Conservation (phyloP, 2,113 vertebrate species). For the Eubucco bourcierii region DNA sequence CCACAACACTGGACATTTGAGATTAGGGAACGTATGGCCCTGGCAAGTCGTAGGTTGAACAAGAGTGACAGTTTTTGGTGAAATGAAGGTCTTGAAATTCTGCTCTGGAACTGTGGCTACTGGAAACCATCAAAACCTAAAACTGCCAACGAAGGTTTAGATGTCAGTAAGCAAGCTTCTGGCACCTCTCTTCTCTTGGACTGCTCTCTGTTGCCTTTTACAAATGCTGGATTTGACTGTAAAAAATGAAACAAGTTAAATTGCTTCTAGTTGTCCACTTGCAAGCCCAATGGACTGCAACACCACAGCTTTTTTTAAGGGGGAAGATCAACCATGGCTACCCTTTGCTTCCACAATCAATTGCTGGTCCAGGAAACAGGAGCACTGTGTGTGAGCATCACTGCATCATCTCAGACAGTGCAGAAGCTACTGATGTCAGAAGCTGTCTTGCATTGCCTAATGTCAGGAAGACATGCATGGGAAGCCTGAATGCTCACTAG, state of each 20-base stretch:
- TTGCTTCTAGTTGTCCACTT: not conserved
- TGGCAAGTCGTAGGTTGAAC: not conserved
- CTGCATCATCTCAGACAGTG: not conserved
- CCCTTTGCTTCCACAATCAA: not conserved
- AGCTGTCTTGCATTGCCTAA: not conserved
- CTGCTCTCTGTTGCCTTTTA: not conserved
- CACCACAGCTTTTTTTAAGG: no score
- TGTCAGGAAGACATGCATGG: not conserved
- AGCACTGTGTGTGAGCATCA: accelerated
- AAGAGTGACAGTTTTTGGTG: not conserved
- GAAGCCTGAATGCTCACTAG: not conserved
- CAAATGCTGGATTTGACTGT: not conserved
- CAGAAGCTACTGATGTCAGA: not conserved
- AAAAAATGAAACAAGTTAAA: not conserved
- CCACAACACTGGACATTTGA: not conserved
- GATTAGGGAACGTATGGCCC: not conserved
- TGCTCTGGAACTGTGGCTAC: not conserved
- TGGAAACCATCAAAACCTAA: not conserved
- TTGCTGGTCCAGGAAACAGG: not conserved
- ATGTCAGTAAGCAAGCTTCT: not conserved
- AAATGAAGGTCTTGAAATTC: not conserved
- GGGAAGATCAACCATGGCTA: not conserved
- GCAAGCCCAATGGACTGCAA: not conserved
- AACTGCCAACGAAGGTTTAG: not conserved
- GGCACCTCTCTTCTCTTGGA: not conserved